phyloP scores from a whole-genome alignment of 2,113 vertebrate species.

The Rhegmatorhina hoffmannsi region DNA sequence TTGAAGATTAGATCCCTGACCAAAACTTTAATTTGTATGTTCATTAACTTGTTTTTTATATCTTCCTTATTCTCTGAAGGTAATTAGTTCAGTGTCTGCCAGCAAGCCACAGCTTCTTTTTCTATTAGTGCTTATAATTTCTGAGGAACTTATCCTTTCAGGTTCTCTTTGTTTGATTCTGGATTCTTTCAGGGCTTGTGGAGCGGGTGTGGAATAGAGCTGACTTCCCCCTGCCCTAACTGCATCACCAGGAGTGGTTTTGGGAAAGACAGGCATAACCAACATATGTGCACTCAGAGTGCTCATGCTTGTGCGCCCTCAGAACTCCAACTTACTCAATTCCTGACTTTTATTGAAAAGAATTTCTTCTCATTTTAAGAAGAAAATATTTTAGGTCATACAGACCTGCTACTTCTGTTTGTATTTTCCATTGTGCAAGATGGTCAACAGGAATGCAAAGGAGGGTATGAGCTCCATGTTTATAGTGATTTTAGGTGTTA shows the following conservation, averaged over 20 bases:
- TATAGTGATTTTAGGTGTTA: neutral
- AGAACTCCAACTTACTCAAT: neutral
- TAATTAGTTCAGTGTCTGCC: neutral
- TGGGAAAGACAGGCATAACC: neutral
- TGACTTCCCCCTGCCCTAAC: neutral
- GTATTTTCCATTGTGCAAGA: neutral
- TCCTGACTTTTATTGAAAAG: neutral
- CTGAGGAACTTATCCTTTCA: neutral
- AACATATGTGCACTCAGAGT: neutral
- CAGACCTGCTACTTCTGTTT: neutral
- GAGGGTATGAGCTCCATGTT: neutral
- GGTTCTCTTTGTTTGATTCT: neutral
- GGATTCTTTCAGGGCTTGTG: neutral
- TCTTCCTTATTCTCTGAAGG: neutral
- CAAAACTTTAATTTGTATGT: neutral
- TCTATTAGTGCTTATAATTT: neutral
- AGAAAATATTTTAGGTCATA: neutral
- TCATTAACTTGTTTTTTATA: neutral
- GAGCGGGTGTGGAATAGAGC: neutral
- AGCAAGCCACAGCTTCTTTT: neutral
- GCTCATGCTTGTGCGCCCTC: neutral
- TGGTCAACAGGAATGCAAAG: neutral
- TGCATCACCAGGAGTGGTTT: neutral
- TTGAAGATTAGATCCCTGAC: neutral
- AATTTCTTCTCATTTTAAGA: neutral